Conservation (phyloP, 1,140 invertebrate species). For the Drosophila yakuba region DNA sequence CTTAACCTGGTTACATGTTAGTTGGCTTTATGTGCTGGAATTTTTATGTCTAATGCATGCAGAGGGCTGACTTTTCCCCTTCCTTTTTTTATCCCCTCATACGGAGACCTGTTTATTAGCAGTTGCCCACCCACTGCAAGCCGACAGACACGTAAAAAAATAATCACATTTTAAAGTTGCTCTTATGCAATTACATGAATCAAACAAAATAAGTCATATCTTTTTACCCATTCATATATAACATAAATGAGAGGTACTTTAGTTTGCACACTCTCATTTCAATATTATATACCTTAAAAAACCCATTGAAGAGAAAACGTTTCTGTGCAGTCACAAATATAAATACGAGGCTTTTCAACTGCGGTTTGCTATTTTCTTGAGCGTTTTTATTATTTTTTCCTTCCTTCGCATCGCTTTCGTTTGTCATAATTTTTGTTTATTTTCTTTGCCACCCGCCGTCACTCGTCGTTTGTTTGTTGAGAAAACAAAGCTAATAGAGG, state of each 20-base stretch:
- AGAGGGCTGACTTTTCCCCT: conserved; percentile 24
- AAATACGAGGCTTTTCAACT: conserved; percentile 39
- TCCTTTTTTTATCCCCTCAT: neutral
- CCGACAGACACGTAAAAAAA: conserved; percentile 6
- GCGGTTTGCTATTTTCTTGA: conserved; percentile 58
- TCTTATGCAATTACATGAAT: no score
- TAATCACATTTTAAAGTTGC: neutral
- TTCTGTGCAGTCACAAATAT: conserved; percentile 27
- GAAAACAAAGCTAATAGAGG: conserved; percentile 58
- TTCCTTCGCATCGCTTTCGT: conserved; percentile 30
- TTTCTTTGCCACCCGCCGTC: conserved; percentile 65
- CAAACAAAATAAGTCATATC: no score
- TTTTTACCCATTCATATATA: no score
- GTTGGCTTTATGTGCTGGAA: conserved; percentile 65
- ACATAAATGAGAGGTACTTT: no score
- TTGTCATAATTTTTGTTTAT: conserved; percentile 82
- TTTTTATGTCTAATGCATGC: conserved; percentile 72
- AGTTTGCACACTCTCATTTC: neutral
- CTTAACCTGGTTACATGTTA: conserved; percentile 53
- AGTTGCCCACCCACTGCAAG: conserved; percentile 46
- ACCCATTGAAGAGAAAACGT: neutral
- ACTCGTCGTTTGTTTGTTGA: conserved; percentile 59
- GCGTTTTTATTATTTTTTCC: conserved; percentile 68
- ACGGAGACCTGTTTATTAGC: conserved; percentile 67
- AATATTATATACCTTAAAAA: neutral